Evolutionary conservation across 2,113 vertebrate genomes (phyloP).

Genomic region (Trochalopteron elliotii): DNA sequence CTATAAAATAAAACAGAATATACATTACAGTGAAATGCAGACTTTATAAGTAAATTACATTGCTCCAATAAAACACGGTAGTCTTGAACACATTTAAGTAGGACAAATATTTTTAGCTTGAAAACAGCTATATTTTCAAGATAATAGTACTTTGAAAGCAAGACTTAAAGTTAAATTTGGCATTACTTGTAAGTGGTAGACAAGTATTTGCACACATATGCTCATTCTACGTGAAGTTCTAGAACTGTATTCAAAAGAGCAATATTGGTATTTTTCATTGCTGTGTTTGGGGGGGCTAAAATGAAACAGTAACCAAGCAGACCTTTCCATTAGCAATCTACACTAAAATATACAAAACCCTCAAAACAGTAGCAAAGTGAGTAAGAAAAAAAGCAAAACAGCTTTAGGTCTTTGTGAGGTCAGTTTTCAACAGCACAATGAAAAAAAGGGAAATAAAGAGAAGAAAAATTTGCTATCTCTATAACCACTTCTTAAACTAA

Average conservation of each 20-base stretch:
- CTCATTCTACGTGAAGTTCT: neutral
- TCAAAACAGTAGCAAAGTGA: neutral
- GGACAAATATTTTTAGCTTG: neutral
- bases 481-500: neutral
- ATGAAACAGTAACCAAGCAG: neutral
- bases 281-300: fast-evolving
- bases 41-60: neutral
- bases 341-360: neutral
- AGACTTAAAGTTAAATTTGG: neutral
- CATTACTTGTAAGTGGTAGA: neutral
- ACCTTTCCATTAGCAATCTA: neutral
- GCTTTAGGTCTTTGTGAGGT: neutral
- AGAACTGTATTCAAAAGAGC: neutral
- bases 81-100: neutral
- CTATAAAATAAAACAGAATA: neutral
- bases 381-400: neutral
- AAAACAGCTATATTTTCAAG: neutral
- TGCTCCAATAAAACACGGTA: neutral
- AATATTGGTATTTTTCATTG: neutral
- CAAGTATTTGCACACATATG: neutral
- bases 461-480: neutral
- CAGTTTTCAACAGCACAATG: neutral
- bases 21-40: neutral
- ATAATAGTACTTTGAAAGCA: neutral
- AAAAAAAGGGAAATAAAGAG: neutral